Base-by-base conservation (phyloP, 2,113 vertebrate genomes). In the Lota lota region DNA sequence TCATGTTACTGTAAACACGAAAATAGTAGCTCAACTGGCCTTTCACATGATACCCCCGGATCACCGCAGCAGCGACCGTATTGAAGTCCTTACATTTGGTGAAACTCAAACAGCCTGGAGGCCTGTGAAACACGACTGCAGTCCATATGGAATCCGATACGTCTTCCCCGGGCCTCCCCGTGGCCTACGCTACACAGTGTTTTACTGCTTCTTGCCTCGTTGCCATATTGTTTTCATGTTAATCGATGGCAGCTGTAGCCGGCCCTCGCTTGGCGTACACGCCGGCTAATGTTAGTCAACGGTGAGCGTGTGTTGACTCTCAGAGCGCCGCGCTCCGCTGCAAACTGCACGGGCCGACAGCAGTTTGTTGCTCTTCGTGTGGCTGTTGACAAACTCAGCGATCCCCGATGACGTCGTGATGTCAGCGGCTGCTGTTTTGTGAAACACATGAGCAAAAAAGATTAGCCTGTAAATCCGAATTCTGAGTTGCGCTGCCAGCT, bases 371-470 rank as follows among this genome's bases (percentile, higher is more conserved):
- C 68, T 75, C 53, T 65, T 62, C 47, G 47, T 67, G 61, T 36
- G 22, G 75, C 78, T 60, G 72, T 56, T 4, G 28, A 3, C 17
- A 2, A 17, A 58, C 16, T 18, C 73, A 7, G 40, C 68, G 63
- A 63, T 21, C 74, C 64, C 50, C 17, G 47, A 62, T 76, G 22
- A 0, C 28, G n/a, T 47, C 51, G 67, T 81, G 82, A 85, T 76
- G 80, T 88, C 80, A 87, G 64, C 58, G 50, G 63, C 69, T 60
- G 70, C 66, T 68, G 70, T 61, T 28, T 80, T 88, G 80, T 66
- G 76, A 88, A 87, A 85, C 74, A 63, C 63, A 75, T 73, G 59
- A 75, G 83, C 75, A 86, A 83, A 84, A 74, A 69, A 76, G 69
- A 79, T 74, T n/a, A 58, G 28, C 28, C 28, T 28, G 28, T 28